Base-by-base conservation (phyloP, 2,113 vertebrate genomes). In the Hippoglossus stenolepis region DNA sequence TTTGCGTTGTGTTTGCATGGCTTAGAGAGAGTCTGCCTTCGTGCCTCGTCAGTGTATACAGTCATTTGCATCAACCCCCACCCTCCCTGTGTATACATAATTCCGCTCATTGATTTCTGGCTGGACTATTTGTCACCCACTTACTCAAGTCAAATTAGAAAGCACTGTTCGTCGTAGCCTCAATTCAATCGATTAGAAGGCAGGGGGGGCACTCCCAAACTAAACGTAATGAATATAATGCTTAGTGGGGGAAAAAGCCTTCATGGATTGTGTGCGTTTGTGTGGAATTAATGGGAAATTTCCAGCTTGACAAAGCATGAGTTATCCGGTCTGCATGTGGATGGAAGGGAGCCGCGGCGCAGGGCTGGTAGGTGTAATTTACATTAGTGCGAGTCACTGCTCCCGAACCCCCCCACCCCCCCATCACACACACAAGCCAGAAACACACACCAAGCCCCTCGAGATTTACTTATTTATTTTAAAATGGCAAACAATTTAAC, bases 81-180 rank as follows among this genome's bases (percentile, higher is more conserved):
- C 35, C 62, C 20, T 1, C 61, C 35, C 67, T 56, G 28, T 84
- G 86, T 88, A 77, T 90, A 86, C 86, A 92, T 91, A 85, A 91
- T 89, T 91, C 86, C 68, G 78, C 79, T 88, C 83, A 93, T 93
- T 93, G 93, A 93, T 94, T 93, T 86, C 75, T 85, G 59, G 68
- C 81, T 62, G 79, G 77, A 91, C 92, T 90, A 89, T 93, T 94
- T 93, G 92, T 94, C 90, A 92, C 87, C 93, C 91, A 92, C 91
- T 94, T 94, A 94, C 89, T 91, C 89, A 88, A 90, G 89, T 93
- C 90, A 93, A 91, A 93, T 94, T 85, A 90, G 86, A 91, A 84
- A 85, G 84, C 80, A 85, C 67, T 79, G 84, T 90, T 91, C 11
- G n/a, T 79, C 21, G 79, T 87, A 87, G 81, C 83, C 86, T 88